phyloP scores from a whole-genome alignment of 2,113 vertebrate species.

The Empidonax alnorum region DNA sequence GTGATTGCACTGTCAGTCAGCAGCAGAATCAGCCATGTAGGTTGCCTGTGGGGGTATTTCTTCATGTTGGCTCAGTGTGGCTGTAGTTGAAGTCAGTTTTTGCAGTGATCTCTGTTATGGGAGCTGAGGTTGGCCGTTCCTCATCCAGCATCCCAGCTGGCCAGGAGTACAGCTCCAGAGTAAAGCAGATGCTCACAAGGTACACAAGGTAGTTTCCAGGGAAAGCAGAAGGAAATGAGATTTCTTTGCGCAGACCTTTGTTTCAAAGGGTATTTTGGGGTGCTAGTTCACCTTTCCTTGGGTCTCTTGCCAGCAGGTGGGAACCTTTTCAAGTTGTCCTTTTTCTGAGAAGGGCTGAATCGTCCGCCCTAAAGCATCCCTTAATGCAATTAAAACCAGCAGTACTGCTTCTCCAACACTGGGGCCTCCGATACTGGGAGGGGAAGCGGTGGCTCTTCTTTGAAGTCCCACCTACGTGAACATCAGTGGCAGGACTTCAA shows the following conservation, averaged over 20 bases:
- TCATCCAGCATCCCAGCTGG: constrained; percentile 1
- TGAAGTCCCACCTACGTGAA: constrained; percentile 73
- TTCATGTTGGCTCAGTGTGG: background rate
- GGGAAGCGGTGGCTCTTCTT: constrained; percentile 62
- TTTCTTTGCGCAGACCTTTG: background rate
- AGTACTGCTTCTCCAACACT: constrained; percentile 60
- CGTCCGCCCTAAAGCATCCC: constrained; percentile 52
- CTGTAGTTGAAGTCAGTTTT: constrained; percentile 13
- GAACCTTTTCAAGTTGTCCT: constrained; percentile 35
- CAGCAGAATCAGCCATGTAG: background rate
- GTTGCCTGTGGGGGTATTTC: constrained; percentile 30
- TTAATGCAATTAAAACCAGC: constrained; percentile 69
- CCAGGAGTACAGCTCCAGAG: background rate
- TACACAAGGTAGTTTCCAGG: background rate
- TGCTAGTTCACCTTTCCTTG: background rate
- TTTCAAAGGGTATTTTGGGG: constrained; percentile 7
- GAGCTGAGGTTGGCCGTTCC: background rate
- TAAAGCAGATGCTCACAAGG: background rate
- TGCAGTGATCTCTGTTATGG: background rate
- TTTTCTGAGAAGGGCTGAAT: constrained; percentile 57
- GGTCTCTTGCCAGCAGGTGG: constrained; percentile 39
- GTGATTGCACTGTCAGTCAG: background rate
- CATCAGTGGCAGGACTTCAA: constrained; percentile 73
- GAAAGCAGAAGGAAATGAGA: background rate
- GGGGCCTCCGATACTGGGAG: constrained; percentile 62